Percentiles rank a stretch among this genome's conserved stretches.
These are phyloP conservation scores for Panulirus ornatus DNA, from an alignment of 1,140 invertebrate genomes.

Conservation along the genomic window DNA sequence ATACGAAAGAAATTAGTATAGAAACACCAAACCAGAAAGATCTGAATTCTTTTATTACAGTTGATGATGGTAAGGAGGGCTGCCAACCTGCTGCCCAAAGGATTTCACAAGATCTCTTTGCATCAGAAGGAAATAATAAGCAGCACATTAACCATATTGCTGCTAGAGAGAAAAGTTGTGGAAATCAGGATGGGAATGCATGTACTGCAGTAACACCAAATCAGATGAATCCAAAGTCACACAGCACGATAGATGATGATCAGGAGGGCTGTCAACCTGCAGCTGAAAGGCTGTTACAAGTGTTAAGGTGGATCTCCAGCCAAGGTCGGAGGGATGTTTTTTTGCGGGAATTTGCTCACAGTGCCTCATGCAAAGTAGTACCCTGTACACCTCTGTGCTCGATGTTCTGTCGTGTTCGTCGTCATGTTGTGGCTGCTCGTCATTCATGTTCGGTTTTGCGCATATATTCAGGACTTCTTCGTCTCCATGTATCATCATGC, in stretches of 20 bases:
- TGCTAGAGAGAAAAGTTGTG: background rate
- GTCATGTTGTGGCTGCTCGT: constrained; percentile 40
- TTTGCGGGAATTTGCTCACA: constrained; percentile 46
- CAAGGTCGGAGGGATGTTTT: constrained; percentile 30
- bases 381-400: constrained; percentile 32
- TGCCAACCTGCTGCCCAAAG: background rate
- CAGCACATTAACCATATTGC: background rate
- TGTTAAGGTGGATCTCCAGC: constrained; percentile 12
- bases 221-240: background rate
- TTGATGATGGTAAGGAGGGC: background rate
- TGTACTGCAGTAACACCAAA: background rate
- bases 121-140: background rate
- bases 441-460: constrained; percentile 41
- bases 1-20: background rate
- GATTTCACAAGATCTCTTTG: background rate
- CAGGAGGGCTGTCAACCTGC: constrained; percentile 37
- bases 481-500: constrained; percentile 42
- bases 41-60: background rate
- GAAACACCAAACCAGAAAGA: background rate
- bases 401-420: constrained; percentile 62
- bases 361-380: constrained; percentile 32
- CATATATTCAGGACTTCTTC: constrained; percentile 35
- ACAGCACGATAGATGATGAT: background rate
- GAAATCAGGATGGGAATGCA: no score
- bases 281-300: constrained; percentile 13